A percentile compares a stretch with the other conserved stretches of the same genome.
phyloP scores from a whole-genome alignment of 2,797 vertebrate genomes.

The Coregonus sp. region DNA sequence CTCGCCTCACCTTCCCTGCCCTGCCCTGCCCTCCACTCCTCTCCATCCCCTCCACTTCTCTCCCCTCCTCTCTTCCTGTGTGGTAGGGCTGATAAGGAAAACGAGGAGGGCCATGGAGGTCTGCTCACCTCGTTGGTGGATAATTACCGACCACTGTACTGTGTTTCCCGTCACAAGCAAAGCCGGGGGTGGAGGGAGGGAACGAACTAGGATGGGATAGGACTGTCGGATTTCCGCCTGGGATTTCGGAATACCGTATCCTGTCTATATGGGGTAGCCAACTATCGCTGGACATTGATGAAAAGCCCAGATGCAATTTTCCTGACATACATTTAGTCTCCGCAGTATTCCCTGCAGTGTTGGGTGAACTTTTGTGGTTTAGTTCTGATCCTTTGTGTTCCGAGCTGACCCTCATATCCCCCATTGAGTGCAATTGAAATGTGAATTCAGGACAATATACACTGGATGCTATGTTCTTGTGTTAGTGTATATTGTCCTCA shows the following conservation, averaged over 20 bases:
- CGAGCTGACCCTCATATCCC: neutral
- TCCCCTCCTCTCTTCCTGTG: neutral
- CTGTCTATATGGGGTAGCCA: neutral
- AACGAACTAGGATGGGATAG: neutral
- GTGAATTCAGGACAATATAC: conserved; percentile 54
- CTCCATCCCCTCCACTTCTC: neutral
- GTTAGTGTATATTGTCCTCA: conserved; percentile 21
- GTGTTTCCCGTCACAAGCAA: neutral
- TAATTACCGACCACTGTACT: neutral
- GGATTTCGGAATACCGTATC: neutral
- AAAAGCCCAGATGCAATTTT: conserved; percentile 2
- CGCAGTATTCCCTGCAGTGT: neutral
- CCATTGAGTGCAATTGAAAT: conserved; percentile 26
- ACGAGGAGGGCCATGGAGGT: neutral
- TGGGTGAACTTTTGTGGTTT: conserved; percentile 14
- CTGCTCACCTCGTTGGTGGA: neutral
- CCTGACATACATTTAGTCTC: conserved; percentile 11
- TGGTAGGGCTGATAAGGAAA: neutral
- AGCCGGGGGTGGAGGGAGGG: neutral
- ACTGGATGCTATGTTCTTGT: conserved; percentile 36
- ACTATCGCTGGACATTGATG: neutral
- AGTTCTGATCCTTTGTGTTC: conserved; percentile 3
- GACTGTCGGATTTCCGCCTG: neutral
- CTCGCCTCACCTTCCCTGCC: neutral
- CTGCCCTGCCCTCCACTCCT: neutral